Evolutionary conservation across 2,113 vertebrate genomes (phyloP), one percentile per base, ranked within the genome.

Genomic region (Forbesichthys agassizii): DNA sequence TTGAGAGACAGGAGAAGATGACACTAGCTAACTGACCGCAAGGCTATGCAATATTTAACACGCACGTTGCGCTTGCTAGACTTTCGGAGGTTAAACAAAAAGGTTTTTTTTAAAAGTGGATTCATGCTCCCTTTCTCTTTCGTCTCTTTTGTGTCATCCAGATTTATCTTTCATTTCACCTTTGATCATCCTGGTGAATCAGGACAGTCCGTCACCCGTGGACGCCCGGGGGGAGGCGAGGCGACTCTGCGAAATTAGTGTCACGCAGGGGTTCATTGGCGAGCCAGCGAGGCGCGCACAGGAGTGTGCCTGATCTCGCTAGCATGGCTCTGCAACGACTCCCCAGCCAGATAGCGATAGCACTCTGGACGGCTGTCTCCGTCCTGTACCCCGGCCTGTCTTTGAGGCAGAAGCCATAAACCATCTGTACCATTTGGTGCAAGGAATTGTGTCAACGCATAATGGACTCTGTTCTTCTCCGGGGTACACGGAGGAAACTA

Each of bases 221-320:
- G 83, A 78, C 82, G 60, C 83, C 79, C 76, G 33, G 64, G 51
- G 69, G 82, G 85, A 82, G 69, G 9, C 11, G 49, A 73, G 81
- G 73, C 81, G 74, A 85, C 88, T 62, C 78, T 80, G 85, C 82
- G 77, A 76, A 89, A 87, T 88, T 82, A 89, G 84, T 74, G 84
- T 81, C 79, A 85, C 73, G 75, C 78, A 48, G 75, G 73, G 78
- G 77, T 83, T 79, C 82, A 84, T 83, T 78, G 66, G 66, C 33
- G 46, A 82, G 84, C 69, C 78, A 77, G 67, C 9, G 72, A 89
- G 75, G 82, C 82, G 18, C 11, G 55, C 78, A 73, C 52, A 73
- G 82, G 84, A 78, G 79, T 82, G 66, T 84, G 75, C 71, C 73
- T 84, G 85, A 89, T 84, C 78, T 78, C 82, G 70, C 75, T 73